phyloP scores from a whole-genome alignment of 2,113 vertebrate species.

The Furnarius figulus region DNA sequence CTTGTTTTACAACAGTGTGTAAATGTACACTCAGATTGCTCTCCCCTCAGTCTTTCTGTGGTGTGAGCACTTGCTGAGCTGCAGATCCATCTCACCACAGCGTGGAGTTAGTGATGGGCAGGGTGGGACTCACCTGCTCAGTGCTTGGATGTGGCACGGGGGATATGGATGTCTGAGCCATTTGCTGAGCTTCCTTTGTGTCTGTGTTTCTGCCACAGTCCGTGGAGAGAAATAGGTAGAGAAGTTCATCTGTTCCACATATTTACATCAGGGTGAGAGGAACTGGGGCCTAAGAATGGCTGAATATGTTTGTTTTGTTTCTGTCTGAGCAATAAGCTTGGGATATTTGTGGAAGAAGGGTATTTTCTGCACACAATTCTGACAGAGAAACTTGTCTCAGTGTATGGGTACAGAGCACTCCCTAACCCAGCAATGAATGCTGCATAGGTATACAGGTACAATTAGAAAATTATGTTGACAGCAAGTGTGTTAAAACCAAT shows the following conservation, averaged over 20 bases:
- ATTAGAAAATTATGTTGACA: background rate
- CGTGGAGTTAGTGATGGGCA: background rate
- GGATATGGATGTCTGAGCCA: background rate
- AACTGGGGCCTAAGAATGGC: background rate
- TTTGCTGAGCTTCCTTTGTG: accelerated
- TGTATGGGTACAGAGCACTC: background rate
- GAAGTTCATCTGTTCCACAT: background rate
- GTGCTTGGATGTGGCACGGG: background rate
- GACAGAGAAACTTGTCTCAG: background rate
- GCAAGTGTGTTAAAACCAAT: background rate
- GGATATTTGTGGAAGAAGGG: background rate
- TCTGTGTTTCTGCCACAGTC: background rate
- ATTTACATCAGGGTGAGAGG: background rate
- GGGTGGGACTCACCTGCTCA: background rate
- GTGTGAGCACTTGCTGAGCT: background rate
- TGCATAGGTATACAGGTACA: background rate
- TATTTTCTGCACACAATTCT: background rate
- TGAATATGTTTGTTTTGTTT: background rate
- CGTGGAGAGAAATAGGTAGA: background rate
- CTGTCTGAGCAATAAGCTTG: background rate
- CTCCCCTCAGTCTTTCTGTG: background rate
- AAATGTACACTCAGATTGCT: background rate
- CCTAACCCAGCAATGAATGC: background rate
- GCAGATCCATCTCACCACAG: background rate
- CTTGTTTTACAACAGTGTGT: background rate